Evolutionary conservation across 1,140 invertebrate species (phyloP).

Genomic region (Proctacanthus coquilletti): DNA sequence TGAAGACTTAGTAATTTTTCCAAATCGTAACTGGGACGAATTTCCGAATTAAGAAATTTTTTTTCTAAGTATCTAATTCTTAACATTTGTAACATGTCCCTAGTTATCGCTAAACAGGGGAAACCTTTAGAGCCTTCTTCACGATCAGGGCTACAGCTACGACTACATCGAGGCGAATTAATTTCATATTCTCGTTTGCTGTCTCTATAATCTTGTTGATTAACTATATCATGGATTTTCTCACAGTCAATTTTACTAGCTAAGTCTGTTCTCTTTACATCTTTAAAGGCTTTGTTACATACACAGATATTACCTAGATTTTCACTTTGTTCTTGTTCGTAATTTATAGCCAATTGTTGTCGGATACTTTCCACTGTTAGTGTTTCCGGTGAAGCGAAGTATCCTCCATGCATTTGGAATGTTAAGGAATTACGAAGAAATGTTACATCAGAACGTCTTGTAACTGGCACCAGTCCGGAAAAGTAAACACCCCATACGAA

Average conservation of each 20-base stretch:
- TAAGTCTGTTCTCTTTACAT: no score
- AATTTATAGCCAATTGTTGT: constrained; percentile 10
- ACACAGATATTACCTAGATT: no score
- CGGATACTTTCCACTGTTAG: constrained; percentile 15
- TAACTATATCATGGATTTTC: background rate
- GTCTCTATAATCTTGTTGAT: no score
- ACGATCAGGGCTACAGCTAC: constrained; percentile 14
- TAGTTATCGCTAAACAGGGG: constrained; percentile 3
- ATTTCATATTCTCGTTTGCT: constrained; percentile 13
- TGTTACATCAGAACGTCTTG: constrained; percentile 23
- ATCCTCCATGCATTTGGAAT: constrained; percentile 76
- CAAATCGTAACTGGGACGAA: constrained; percentile 57
- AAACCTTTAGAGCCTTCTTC: background rate
- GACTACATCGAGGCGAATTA: constrained; percentile 16
- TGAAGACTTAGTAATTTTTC: constrained; percentile 40
- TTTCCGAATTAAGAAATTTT: constrained; percentile 38
- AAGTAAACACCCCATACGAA: constrained; percentile 76
- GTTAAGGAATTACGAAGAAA: constrained; percentile 66
- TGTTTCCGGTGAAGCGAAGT: constrained; percentile 50
- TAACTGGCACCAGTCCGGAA: constrained; percentile 58
- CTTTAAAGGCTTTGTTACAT: no score
- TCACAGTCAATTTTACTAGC: background rate
- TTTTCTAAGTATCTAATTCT: constrained; percentile 18
- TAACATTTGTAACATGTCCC: constrained; percentile 12
- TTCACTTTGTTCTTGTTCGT: background rate